A percentile compares a stretch with the other conserved stretches of the same genome.
Evolutionary conservation across 2,113 vertebrate species (phyloP).

Genomic region (Paratilapia polleni): DNA sequence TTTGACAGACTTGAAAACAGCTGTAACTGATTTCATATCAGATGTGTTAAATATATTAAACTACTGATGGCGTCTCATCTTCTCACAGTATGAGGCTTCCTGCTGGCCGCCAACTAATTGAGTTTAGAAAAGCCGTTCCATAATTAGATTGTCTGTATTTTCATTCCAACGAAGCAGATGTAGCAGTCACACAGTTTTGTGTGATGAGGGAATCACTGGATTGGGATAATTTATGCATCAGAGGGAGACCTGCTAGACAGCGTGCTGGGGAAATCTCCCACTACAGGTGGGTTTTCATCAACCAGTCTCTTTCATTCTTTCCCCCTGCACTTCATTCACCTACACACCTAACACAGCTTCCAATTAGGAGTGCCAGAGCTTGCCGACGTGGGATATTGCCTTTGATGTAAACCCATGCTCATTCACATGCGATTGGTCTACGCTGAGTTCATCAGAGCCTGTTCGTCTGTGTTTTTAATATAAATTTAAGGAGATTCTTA

Average conservation of each 20-base stretch:
- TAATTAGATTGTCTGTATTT: slow-evolving; percentile 56
- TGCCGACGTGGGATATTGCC: slow-evolving; percentile 14
- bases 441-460: background rate
- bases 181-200: slow-evolving; percentile 28
- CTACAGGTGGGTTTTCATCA: slow-evolving; percentile 70
- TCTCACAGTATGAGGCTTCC: slow-evolving; percentile 30
- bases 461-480: slow-evolving; percentile 27
- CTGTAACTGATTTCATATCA: background rate
- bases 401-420: slow-evolving; percentile 62
- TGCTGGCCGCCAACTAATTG: slow-evolving; percentile 5
- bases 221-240: slow-evolving; percentile 62
- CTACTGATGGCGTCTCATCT: slow-evolving; percentile 16
- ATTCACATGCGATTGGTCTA: slow-evolving; percentile 1
- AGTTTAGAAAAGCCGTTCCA: slow-evolving; percentile 19
- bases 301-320: slow-evolving; percentile 76
- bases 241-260: slow-evolving; percentile 27
- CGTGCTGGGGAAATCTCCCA: slow-evolving; percentile 55
- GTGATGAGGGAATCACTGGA: slow-evolving; percentile 7
- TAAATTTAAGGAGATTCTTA: slow-evolving; percentile 34
- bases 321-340: slow-evolving; percentile 48
- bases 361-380: slow-evolving; percentile 65
- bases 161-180: slow-evolving; percentile 51
- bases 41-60: slow-evolving; percentile 41
- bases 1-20: slow-evolving; percentile 1
- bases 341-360: slow-evolving; percentile 44